Evolutionary conservation across 2,113 vertebrate species (phyloP).

Genomic region (Entosphenus tridentatus): DNA sequence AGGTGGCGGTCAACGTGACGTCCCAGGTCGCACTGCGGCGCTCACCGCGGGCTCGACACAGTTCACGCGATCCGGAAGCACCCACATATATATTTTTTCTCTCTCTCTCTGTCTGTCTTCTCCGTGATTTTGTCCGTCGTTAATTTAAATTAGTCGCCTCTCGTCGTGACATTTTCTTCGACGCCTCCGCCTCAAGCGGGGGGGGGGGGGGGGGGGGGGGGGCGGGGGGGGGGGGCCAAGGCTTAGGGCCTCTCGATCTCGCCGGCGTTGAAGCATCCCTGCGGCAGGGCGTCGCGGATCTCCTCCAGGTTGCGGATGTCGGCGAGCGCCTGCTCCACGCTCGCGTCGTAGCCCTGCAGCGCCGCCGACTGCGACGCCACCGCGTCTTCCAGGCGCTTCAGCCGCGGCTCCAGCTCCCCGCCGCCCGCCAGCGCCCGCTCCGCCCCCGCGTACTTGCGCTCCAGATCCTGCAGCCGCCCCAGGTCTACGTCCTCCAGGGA

Average conservation of each 20-base stretch:
- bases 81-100: too few species aligned
- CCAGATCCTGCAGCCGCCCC: neutral
- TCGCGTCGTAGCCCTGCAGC: conserved; percentile 16
- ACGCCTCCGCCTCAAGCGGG: neutral
- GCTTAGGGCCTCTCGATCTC: conserved; percentile 43
- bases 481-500: conserved; percentile 3
- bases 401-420: neutral
- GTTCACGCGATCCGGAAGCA: too few species aligned
- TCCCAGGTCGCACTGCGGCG: too few species aligned
- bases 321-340: conserved; percentile 32
- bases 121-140: too few species aligned
- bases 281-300: conserved; percentile 36
- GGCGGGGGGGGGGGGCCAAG: neutral
- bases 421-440: neutral
- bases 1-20: too few species aligned
- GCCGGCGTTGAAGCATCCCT: conserved; percentile 42
- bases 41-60: too few species aligned
- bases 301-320: conserved; percentile 60
- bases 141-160: too few species aligned
- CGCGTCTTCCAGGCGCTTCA: neutral
- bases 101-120: too few species aligned
- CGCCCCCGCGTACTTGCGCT: neutral
- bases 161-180: too few species aligned
- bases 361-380: neutral
- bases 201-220: neutral